Percentiles rank a stretch among this genome's conserved stretches.
Evolutionary conservation across 2,888 invertebrate genomes (phyloP).

Genomic region (Cantharis lateralis): DNA sequence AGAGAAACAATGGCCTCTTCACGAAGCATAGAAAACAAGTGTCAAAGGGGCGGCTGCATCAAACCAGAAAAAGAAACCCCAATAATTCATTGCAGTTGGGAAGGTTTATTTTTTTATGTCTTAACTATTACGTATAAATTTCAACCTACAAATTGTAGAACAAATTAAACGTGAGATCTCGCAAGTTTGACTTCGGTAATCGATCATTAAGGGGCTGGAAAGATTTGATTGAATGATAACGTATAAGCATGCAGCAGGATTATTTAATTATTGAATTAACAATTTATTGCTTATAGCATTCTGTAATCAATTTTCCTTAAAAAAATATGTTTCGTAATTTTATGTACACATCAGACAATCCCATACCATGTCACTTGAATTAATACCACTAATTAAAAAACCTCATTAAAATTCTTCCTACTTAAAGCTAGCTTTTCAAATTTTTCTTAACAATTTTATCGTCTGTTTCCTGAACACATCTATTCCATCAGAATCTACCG

Average conservation of each 20-base stretch:
- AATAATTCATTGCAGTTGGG: neutral
- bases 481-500: conserved; percentile 14
- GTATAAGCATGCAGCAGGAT: conserved; percentile 1
- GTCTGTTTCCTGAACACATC: conserved; percentile 8
- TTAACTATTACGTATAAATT: neutral
- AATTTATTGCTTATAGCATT: neutral
- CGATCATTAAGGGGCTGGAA: conserved; percentile 22
- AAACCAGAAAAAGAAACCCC: conserved; percentile 1
- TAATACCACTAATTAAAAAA: neutral
- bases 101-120: neutral
- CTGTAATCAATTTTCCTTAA: neutral
- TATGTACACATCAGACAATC: neutral
- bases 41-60: conserved; percentile 19
- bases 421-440: neutral
- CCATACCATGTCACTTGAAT: neutral
- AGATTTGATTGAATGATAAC: conserved; percentile 21
- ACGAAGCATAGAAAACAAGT: conserved; percentile 27
- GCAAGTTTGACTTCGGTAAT: conserved; percentile 15
- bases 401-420: neutral
- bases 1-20: conserved; percentile 26
- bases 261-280: conserved; percentile 7
- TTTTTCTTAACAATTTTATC: conserved; percentile 2
- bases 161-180: conserved; percentile 22
- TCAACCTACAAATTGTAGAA: conserved; percentile 4
- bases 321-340: neutral